phyloP scores from a whole-genome alignment of 2,888 invertebrate genomes.

The Sminthurides aquaticus region DNA sequence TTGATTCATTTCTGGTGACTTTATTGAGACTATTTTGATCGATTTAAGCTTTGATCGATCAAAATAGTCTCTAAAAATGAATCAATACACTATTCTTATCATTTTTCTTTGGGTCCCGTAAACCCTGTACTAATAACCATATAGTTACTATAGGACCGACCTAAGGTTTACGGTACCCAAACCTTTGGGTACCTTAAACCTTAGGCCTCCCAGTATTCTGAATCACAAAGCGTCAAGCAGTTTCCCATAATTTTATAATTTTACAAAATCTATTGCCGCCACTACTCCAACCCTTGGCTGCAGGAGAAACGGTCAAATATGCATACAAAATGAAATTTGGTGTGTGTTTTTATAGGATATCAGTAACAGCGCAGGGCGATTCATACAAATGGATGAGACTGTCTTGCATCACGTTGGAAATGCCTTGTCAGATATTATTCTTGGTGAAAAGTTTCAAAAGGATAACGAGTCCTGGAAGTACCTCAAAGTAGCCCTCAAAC shows the following conservation, averaged over 20 bases:
- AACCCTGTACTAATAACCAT: no score
- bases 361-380: constrained; percentile 11
- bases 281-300: neutral
- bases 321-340: neutral
- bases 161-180: no score
- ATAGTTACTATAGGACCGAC: no score
- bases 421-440: constrained; percentile 66
- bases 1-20: no score
- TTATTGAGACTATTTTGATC: no score
- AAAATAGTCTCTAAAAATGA: no score
- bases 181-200: no score
- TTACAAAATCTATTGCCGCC: no score
- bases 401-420: constrained; percentile 68
- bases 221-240: neutral
- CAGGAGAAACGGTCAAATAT: neutral
- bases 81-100: no score
- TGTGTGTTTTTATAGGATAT: constrained; percentile 13
- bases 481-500: constrained; percentile 69
- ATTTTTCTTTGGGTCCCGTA: no score
- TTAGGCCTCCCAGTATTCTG: constrained; percentile 5
- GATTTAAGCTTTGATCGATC: no score
- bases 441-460: constrained; percentile 60
- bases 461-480: constrained; percentile 66
- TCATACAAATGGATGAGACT: constrained; percentile 23
- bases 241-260: no score